Evolutionary conservation across 1,140 invertebrate species (phyloP).

Genomic region (Scaptodrosophila lebanonensis): DNA sequence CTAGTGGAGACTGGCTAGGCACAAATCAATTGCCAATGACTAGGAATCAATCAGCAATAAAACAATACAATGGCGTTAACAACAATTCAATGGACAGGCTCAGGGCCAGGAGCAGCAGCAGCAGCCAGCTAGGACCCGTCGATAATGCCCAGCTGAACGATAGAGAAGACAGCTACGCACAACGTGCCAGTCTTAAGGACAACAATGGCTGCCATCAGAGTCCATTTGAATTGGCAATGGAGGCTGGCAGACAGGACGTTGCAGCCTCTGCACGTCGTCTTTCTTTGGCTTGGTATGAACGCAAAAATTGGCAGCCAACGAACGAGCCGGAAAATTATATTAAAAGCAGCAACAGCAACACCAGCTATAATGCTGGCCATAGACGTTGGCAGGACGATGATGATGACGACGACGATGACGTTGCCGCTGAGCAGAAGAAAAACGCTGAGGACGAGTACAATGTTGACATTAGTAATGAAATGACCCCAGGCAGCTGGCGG

Average conservation of each 20-base stretch:
- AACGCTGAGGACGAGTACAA: slow-evolving; percentile 6
- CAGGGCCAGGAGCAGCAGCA: neutral
- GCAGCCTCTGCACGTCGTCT: slow-evolving; percentile 1
- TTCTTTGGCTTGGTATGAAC: slow-evolving; percentile 16
- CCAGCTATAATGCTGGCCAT: slow-evolving; percentile 5
- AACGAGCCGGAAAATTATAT: slow-evolving; percentile 68
- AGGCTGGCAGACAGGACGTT: slow-evolving; percentile 2
- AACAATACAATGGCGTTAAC: slow-evolving; percentile 56
- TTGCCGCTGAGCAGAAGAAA: neutral
- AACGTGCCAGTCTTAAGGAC: slow-evolving; percentile 11
- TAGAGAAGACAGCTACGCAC: neutral
- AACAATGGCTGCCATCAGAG: slow-evolving; percentile 43
- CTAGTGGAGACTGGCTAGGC: slow-evolving; percentile 8
- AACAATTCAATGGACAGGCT: slow-evolving; percentile 23
- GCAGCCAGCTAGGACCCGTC: slow-evolving; percentile 14
- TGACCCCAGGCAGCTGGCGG: slow-evolving; percentile 46
- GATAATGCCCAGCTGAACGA: slow-evolving; percentile 29
- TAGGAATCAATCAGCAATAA: slow-evolving; percentile 66
- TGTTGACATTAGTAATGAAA: slow-evolving; percentile 73
- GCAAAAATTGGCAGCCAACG: slow-evolving; percentile 53
- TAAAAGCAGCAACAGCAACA: slow-evolving; percentile 45
- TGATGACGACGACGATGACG: neutral
- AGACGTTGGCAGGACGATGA: slow-evolving; percentile 13
- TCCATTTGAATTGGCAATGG: slow-evolving; percentile 45
- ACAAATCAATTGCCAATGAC: slow-evolving; percentile 67